Base-by-base conservation (phyloP, 2,797 vertebrate species). In the Cygnus olor region DNA sequence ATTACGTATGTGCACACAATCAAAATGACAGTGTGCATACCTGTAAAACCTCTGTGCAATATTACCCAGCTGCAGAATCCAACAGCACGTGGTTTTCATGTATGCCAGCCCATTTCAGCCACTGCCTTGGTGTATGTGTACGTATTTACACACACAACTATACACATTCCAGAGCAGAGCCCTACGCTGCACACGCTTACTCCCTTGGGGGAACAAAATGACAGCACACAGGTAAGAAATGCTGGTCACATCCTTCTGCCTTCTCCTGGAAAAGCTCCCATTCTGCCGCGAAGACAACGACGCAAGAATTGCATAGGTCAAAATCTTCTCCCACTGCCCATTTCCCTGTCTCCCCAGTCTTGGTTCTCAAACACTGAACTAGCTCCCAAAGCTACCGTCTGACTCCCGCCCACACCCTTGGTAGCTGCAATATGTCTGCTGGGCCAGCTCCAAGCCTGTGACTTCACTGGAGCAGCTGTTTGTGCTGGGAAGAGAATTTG, bases 381-480 rank as follows among this genome's bases (percentile, higher is more conserved):
- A n/a, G 34, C 47, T 91, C 44, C n/a, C 66, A 40, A 32, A 81
- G 68, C 93, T 80, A 42, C 85, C 0, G 4, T 44, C 68, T 86
- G 14, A 0, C 81, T 80, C 77, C 73, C 22, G 0, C 85, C 66
- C 74, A 45, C 79, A 74, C 17, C 72, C 77, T 38, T 38, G 76
- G 91, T 65, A 87, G 66, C 63, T 89, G 64, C 68, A 58, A 56
- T 47, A 7, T 25, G 80, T 80, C 89, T 92, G 83, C 86, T 91
- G 89, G 80, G 45, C 72, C 77, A 53, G 56, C 63, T 92, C 73
- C 87, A 76, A 58, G 64, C 32, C 73, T 47, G 24, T 72, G 80
- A 93, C 89, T 91, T 87, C 89, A 79, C 70, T 58, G 47, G 66
- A 95, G 85, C 88, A 91, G 85, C 91, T 93, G 90, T 53, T 78